Conservation (phyloP, 2,797 vertebrate genomes). For the Sebastes alutus region DNA sequence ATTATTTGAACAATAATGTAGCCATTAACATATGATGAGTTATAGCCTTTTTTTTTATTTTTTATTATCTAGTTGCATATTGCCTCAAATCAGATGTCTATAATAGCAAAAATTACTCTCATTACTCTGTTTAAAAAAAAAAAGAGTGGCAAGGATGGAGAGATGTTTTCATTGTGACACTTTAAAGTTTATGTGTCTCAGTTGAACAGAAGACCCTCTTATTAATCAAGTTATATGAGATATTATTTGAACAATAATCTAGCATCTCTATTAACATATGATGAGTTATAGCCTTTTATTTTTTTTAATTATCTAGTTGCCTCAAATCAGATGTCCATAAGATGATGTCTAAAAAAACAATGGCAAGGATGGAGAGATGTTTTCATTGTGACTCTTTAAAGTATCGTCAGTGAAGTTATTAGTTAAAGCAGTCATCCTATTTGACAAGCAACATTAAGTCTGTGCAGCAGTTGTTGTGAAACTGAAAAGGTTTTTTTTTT, state of each 20-base stretch:
- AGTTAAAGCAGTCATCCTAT: not conserved
- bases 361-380: not conserved
- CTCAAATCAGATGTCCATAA: not conserved
- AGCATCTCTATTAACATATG: not conserved
- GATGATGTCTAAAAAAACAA: not conserved
- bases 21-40: too few species aligned
- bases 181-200: too few species aligned
- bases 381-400: not conserved
- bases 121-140: too few species aligned
- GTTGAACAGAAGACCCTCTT: too few species aligned
- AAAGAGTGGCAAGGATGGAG: too few species aligned
- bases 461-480: conserved; percentile 23
- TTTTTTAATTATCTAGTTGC: not conserved
- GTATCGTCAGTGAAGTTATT: not conserved
- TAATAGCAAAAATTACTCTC: too few species aligned
- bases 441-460: conserved; percentile 17
- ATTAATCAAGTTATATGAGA: too few species aligned
- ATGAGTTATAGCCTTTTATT: not conserved
- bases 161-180: too few species aligned
- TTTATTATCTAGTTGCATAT: too few species aligned
- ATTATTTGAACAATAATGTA: too few species aligned
- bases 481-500: not conserved
- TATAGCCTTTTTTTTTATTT: too few species aligned
- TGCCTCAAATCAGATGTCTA: too few species aligned
- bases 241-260: not conserved